Conservation (phyloP, 1,140 invertebrate genomes). For the Eciton burchellii region DNA sequence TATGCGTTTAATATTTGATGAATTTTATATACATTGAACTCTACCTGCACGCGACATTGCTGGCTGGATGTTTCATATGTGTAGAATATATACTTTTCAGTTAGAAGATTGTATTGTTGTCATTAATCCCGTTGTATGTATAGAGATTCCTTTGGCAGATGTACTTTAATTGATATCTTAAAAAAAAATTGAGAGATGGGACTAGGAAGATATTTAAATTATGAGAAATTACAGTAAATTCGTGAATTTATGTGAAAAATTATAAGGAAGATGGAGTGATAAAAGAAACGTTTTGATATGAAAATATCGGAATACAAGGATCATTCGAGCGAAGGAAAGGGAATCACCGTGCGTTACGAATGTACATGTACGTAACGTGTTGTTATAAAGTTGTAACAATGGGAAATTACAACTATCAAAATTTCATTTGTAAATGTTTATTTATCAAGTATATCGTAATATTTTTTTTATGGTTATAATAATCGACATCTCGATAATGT, state of each 20-base stretch:
- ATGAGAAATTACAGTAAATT: background rate
- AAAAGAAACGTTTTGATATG: background rate
- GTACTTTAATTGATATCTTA: background rate
- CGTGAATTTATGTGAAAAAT: background rate
- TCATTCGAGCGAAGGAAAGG: background rate
- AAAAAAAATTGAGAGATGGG: background rate
- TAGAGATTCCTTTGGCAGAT: background rate
- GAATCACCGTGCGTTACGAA: background rate
- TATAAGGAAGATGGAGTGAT: background rate
- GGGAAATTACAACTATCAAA: background rate
- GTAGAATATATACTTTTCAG: background rate
- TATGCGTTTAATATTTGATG: no score
- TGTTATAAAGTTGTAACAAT: conserved; percentile 18
- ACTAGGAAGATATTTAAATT: background rate
- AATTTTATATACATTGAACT: no score
- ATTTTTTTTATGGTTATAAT: conserved; percentile 8
- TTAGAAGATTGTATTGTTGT: conserved; percentile 10
- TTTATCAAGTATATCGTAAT: conserved; percentile 2
- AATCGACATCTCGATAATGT: conserved; percentile 18
- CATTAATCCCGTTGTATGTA: background rate
- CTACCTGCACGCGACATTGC: no score
- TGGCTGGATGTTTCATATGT: background rate
- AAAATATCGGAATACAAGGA: background rate
- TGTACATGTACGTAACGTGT: background rate
- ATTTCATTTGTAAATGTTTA: conserved; percentile 2